Evolutionary conservation across 2,113 vertebrate genomes (phyloP).

Genomic region (Lycaon pictus): DNA sequence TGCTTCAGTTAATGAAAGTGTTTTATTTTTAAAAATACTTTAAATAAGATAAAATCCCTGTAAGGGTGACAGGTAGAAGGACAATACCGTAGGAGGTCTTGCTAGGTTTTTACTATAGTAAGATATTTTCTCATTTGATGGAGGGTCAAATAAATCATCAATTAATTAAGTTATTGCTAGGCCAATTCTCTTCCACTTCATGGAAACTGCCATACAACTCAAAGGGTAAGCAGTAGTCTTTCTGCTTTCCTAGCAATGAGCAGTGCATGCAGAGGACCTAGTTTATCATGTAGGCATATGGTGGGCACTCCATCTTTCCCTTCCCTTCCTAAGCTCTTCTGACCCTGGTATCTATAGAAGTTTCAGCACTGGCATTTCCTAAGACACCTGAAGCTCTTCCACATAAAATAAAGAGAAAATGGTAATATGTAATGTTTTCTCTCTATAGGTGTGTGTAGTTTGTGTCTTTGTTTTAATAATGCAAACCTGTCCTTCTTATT

Average conservation of each 20-base stretch:
- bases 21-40: neutral
- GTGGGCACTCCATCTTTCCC: neutral
- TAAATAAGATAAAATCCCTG: neutral
- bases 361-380: neutral
- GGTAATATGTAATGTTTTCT: neutral
- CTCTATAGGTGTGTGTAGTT: neutral
- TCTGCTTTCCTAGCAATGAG: too few relatives aligned
- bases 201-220: neutral
- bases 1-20: neutral
- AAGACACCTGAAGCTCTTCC: neutral
- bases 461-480: neutral
- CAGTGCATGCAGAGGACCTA: fast-evolving
- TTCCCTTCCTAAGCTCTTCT: neutral
- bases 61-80: neutral
- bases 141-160: neutral
- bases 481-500: neutral
- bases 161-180: neutral
- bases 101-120: neutral
- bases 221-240: neutral
- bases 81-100: neutral
- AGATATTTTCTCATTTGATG: neutral
- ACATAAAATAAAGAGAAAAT: neutral
- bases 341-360: neutral
- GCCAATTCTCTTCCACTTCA: neutral
- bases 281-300: fast-evolving